Evolutionary conservation across 2,888 invertebrate genomes (phyloP), one percentile per base, ranked within the genome.

Genomic region (Scaptomyza parva): DNA sequence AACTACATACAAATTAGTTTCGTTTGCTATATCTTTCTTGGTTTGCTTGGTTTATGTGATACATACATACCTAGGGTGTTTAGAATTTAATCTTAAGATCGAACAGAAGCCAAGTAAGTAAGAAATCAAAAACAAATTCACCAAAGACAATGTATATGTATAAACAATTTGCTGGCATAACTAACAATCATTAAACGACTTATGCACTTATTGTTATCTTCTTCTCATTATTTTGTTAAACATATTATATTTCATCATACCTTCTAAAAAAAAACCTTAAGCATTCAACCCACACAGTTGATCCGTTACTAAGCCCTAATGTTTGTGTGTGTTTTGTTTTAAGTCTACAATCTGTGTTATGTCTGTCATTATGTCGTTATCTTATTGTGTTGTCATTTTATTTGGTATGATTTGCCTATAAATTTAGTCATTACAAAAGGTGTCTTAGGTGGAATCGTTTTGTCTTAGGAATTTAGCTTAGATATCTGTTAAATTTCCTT

Each of bases 401-500:
- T 39, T 54, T 55, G 50, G 69, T 68, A 53, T 51, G 58, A 47
- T 52, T 71, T 74, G 65, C 63, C 70, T 81, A 78, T 76, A 84
- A 82, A 84, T 82, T 86, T 86, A 84, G 68, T 82, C 74, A 61
- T 82, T 85, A 82, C 82, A 86, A 83, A 84, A 77, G 85, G 81
- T 80, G 67, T 87, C 83, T 78, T 85, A 86, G 87, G 87, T 86
- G 83, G 87, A 83, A 87, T 83, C 83, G 87, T 83, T 83, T 85
- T 83, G 86, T 85, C 87, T 83, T 83, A 86, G 83, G 83, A 83
- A 82, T 87, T 83, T 87, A 87, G 87, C 83, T 83, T 87, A 86
- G 86, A 82, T 85, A 82, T 76, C 78, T 84, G 67, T 70, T 70
- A 48, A 52, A 61, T 63, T 67, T 67, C 57, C 86, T 85, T 85